Percentiles rank a stretch among this genome's conserved stretches.
These are phyloP conservation scores for Mustelus asterias DNA, from an alignment of 2,113 vertebrate genomes.

Conservation along the genomic window DNA sequence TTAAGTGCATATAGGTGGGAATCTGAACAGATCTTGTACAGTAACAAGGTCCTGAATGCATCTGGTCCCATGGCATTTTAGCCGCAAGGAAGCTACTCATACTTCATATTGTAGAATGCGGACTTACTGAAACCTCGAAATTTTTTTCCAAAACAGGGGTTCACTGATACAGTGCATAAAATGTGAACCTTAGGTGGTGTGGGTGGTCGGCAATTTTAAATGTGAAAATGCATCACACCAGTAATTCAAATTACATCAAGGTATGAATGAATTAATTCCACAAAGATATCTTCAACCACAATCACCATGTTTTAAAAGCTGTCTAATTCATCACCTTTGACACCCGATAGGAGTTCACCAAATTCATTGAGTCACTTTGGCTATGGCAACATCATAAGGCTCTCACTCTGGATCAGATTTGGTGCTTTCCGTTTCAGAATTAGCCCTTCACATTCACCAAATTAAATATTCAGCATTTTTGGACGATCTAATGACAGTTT, in stretches of 20 bases:
- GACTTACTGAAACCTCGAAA: not conserved
- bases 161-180: not conserved
- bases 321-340: too few relatives aligned
- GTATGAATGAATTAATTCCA: not conserved
- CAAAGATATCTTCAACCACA: not conserved
- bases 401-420: too few relatives aligned
- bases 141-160: not conserved
- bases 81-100: not conserved
- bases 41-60: not conserved
- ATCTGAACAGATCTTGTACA: not conserved
- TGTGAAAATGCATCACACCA: not conserved
- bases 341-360: too few relatives aligned
- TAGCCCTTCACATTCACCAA: too few relatives aligned
- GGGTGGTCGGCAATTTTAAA: not conserved
- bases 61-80: not conserved
- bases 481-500: too few relatives aligned
- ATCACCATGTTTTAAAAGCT: too few relatives aligned
- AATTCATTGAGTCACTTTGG: too few relatives aligned
- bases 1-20: not conserved
- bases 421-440: too few relatives aligned
- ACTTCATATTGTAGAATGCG: not conserved
- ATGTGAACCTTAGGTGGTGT: not conserved
- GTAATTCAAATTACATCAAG: not conserved
- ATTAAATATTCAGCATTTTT: too few relatives aligned
- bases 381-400: too few relatives aligned